Evolutionary conservation across 53 echinoderm and acorn worm genomes (phyloP).

Genomic region (Holothuria scabra): DNA sequence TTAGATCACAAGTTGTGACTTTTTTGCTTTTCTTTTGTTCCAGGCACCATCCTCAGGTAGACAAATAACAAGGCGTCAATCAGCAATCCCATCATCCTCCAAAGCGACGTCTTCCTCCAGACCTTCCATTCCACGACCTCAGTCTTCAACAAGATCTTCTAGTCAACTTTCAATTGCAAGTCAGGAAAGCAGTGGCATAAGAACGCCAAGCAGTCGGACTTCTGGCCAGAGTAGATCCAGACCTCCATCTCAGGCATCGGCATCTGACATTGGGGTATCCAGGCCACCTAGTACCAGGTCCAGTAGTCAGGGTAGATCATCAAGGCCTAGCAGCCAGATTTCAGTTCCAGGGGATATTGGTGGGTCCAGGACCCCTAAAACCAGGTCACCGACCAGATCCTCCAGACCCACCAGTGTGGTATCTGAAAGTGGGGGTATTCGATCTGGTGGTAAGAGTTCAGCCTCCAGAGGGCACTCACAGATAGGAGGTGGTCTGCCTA

Average conservation of each 20-base stretch:
- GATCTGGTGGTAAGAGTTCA: background rate
- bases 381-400: slow-evolving; percentile 25
- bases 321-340: slow-evolving; percentile 46
- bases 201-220: slow-evolving; percentile 13
- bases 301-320: slow-evolving; percentile 11
- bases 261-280: background rate
- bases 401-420: slow-evolving; percentile 31
- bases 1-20: background rate
- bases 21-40: background rate
- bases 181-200: slow-evolving; percentile 2
- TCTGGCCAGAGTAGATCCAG: slow-evolving; percentile 11
- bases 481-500: background rate
- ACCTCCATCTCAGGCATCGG: slow-evolving; percentile 23
- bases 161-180: slow-evolving; percentile 24
- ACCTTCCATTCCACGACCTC: slow-evolving; percentile 36
- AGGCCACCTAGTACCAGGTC: slow-evolving; percentile 10
- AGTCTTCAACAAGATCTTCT: slow-evolving; percentile 27
- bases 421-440: slow-evolving; percentile 28
- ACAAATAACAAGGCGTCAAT: slow-evolving; percentile 12
- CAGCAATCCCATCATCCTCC: slow-evolving; percentile 21
- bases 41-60: slow-evolving; percentile 38
- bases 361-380: slow-evolving; percentile 31
- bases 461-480: background rate
- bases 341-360: slow-evolving; percentile 33
- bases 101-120: slow-evolving; percentile 38